phyloP scores from a whole-genome alignment of 1,140 invertebrate genomes.

The Heterodera carotae region DNA sequence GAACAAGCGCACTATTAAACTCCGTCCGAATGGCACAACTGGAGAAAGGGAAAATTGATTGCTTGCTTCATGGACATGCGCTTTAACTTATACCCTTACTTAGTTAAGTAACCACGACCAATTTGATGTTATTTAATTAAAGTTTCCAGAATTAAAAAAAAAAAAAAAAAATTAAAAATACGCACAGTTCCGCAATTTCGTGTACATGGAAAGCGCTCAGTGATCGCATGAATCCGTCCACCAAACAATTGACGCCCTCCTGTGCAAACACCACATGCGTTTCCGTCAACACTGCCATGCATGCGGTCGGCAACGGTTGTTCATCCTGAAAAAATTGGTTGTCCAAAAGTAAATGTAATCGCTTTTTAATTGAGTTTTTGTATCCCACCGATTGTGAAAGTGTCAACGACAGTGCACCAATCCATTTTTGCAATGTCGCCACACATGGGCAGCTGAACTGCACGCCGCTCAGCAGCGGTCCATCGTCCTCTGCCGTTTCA shows the following conservation, averaged over 20 bases:
- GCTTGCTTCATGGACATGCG: background rate
- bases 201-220: constrained; percentile 28
- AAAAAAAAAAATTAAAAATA: constrained; percentile 15
- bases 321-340: constrained; percentile 32
- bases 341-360: background rate
- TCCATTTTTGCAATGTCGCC: constrained; percentile 47
- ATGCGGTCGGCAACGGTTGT: constrained; percentile 36
- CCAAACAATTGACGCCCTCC: constrained; percentile 46
- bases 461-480: constrained; percentile 12
- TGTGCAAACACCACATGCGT: constrained; percentile 43
- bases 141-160: background rate
- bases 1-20: constrained; percentile 16
- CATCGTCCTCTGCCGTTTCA: constrained; percentile 5
- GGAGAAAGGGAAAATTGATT: constrained; percentile 18
- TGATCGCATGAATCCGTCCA: constrained; percentile 47
- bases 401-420: constrained; percentile 36
- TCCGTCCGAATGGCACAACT: constrained; percentile 26
- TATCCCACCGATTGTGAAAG: constrained; percentile 28
- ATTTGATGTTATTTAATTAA: too few species aligned
- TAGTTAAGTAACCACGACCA: too few species aligned
- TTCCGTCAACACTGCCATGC: constrained; percentile 37
- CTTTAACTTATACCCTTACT: too few species aligned
- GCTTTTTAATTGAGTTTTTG: constrained; percentile 3
- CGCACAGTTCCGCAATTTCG: constrained; percentile 35
- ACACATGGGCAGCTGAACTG: constrained; percentile 42